Base-by-base conservation (phyloP, 2,113 vertebrate species). In the Echinops telfairi region DNA sequence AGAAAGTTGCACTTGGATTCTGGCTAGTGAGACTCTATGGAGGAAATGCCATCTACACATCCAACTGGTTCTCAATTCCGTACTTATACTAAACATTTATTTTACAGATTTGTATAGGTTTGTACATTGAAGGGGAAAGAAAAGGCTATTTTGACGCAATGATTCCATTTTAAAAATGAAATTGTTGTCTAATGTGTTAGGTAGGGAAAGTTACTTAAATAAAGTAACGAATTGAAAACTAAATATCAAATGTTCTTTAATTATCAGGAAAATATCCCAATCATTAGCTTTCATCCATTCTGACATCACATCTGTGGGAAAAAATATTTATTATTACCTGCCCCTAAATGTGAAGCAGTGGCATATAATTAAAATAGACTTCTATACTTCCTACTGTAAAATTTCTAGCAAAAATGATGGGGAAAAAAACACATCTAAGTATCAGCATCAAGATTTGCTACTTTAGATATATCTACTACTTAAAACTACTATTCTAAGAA, bases 401-500 rank as follows among this genome's bases (percentile, higher is more conserved):
- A 86, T 57, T 36, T 93, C 8, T 36, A 68, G 66, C 23, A 29
- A 91, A 93, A 90, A 79, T 73, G 83, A 94, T 70, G 11, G 53
- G 7, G 70, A 83, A 75, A 58, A 83, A 94, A 89, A 66, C 25
- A 84, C 60, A 47, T 38, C 70, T 53, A 90, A 47, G 12, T 84
- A 81, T 80, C 93, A 88, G 43, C 77, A 84, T 20, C 81, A 90
- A 29, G 7, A 16, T 86, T 90, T 91, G 62, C 70, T 79, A 60
- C 25, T 94, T 80, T 86, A 73, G 89, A 70, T 64, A 57, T 78
- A 84, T 36, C 8, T 81, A 83, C 8, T 81, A 83, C n/a, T 91
- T 83, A 86, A 82, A 93, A 82, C 68, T 81, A 66, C 60, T 88
- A 71, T 90, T 96, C 64, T 89, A 58, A 80, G 83, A 70, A 81